phyloP scores from a whole-genome alignment of 2,888 invertebrate genomes.

The Yponomeuta sedellus region DNA sequence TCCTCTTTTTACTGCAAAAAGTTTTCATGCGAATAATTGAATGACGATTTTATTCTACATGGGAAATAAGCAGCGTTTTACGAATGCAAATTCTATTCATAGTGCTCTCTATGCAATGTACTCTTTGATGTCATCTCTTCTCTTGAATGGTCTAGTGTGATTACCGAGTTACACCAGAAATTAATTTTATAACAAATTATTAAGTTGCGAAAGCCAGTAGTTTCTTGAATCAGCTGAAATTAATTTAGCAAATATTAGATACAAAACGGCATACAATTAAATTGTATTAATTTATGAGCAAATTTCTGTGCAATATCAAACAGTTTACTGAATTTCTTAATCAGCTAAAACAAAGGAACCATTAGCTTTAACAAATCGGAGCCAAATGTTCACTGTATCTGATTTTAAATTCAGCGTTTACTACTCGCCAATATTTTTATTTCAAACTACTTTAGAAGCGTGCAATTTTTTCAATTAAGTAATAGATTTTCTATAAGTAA shows the following conservation, averaged over 20 bases:
- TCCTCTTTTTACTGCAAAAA: background rate
- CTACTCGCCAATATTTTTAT: constrained; percentile 18
- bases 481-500: background rate
- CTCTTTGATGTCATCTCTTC: constrained; percentile 7
- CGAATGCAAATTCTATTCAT: constrained; percentile 7
- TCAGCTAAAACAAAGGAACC: constrained; percentile 51
- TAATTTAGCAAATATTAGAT: too few species aligned
- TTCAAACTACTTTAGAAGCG: constrained; percentile 8
- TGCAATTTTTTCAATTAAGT: background rate
- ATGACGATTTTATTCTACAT: constrained; percentile 2
- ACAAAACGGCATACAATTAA: background rate
- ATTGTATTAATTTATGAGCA: background rate
- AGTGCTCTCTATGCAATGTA: background rate
- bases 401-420: background rate
- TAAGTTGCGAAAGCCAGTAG: too few species aligned
- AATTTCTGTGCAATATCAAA: constrained; percentile 25
- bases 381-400: constrained; percentile 17
- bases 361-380: constrained; percentile 48
- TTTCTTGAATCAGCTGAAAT: too few species aligned
- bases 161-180: background rate
- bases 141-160: background rate
- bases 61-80: constrained; percentile 3
- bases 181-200: background rate
- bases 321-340: constrained; percentile 49
- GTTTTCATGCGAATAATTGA: constrained; percentile 7